Evolutionary conservation across 2,888 invertebrate genomes (phyloP).

Genomic region (Meta bourneti): DNA sequence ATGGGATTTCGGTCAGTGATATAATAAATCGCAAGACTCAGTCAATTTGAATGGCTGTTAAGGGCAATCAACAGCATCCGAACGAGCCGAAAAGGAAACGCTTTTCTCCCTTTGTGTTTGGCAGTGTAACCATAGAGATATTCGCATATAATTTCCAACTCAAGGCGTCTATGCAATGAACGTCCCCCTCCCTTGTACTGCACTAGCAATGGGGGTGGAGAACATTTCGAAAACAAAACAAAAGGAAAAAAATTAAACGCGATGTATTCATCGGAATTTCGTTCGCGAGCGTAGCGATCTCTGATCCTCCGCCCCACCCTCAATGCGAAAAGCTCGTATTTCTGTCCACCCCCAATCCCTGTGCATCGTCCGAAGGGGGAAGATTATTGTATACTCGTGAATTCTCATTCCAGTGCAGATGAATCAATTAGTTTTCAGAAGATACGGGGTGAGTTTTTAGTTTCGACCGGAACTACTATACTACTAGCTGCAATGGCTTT

Average conservation of each 20-base stretch:
- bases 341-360: background rate
- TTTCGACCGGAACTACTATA: slow-evolving; percentile 55
- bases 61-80: slow-evolving; percentile 10
- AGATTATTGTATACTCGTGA: background rate
- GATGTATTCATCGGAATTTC: slow-evolving; percentile 21
- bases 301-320: background rate
- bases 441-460: slow-evolving; percentile 7
- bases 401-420: background rate
- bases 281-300: background rate
- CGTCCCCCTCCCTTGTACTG: background rate
- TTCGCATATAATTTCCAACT: slow-evolving; percentile 43
- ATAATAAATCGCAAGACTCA: background rate
- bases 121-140: slow-evolving; percentile 61
- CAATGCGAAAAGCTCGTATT: background rate
- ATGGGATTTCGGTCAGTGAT: no score
- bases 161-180: slow-evolving; percentile 34
- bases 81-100: background rate
- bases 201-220: background rate
- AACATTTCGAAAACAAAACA: background rate
- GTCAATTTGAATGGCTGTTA: background rate
- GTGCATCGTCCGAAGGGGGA: background rate
- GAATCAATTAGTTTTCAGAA: slow-evolving; percentile 11
- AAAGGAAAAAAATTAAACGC: background rate
- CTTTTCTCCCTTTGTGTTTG: slow-evolving; percentile 39
- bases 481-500: slow-evolving; percentile 69